These are phyloP conservation scores for Charaxes varanes DNA, from an alignment of 1,140 invertebrate genomes.

Conservation along the genomic window DNA sequence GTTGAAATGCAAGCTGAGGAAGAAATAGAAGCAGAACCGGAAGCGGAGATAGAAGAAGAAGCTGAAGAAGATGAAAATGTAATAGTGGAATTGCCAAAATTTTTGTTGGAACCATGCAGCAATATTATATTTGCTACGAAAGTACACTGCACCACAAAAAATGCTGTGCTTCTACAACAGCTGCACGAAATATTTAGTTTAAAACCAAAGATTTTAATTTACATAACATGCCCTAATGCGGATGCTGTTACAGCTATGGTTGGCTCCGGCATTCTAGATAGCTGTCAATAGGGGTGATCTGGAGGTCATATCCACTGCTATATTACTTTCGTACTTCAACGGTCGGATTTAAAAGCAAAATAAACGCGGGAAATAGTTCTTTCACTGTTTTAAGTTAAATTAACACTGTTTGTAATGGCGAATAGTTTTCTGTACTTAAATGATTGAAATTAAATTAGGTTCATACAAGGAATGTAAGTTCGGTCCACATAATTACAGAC, in stretches of 20 bases:
- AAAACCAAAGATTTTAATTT: slow-evolving; percentile 73
- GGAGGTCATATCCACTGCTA: no score
- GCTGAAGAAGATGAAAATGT: slow-evolving; percentile 35
- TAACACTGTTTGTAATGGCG: no score
- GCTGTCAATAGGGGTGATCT: no score
- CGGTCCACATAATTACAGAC: no score
- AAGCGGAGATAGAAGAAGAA: slow-evolving; percentile 29
- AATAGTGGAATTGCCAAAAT: slow-evolving; percentile 43
- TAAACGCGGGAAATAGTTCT: no score
- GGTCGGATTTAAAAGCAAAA: no score
- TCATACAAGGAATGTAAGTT: no score
- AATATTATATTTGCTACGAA: slow-evolving; percentile 32
- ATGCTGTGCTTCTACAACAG: slow-evolving; percentile 37
- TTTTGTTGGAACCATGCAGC: slow-evolving; percentile 43
- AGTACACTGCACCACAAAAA: slow-evolving; percentile 28
- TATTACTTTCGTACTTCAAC: no score
- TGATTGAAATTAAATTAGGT: no score
- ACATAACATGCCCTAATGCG: slow-evolving; percentile 69
- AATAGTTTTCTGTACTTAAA: no score
- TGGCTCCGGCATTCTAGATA: no score
- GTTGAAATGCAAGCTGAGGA: slow-evolving; percentile 31
- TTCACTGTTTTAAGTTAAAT: no score
- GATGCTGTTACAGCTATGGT: slow-evolving; percentile 69
- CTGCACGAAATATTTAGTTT: slow-evolving; percentile 44
- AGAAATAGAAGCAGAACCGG: slow-evolving; percentile 42